phyloP scores from a whole-genome alignment of 2,113 vertebrate genomes.

The Labeo rohita region DNA sequence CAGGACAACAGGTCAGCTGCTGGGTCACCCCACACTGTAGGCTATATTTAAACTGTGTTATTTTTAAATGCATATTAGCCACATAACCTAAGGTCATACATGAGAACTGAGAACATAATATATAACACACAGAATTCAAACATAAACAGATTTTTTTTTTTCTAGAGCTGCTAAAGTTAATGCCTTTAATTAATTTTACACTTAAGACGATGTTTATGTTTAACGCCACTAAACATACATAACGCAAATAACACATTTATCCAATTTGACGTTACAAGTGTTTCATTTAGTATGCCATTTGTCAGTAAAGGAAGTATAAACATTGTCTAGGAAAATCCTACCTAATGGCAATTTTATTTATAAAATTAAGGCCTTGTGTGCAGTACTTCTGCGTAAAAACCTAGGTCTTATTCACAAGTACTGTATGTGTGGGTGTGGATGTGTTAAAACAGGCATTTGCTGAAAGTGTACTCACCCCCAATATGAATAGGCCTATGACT shows the following conservation, averaged over 20 bases:
- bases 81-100: not conserved
- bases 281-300: not conserved
- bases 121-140: not conserved
- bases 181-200: not conserved
- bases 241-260: not conserved
- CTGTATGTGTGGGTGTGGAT: not conserved
- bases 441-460: no score
- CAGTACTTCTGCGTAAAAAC: not conserved
- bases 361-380: not conserved
- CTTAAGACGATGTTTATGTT: not conserved
- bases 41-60: not conserved
- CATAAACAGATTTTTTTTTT: not conserved
- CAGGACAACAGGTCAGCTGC: conserved; percentile 19
- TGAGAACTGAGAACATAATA: not conserved
- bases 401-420: not conserved
- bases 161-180: not conserved
- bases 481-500: no score
- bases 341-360: not conserved
- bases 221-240: not conserved
- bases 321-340: not conserved
- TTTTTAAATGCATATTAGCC: not conserved
- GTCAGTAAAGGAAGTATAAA: not conserved
- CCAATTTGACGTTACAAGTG: not conserved
- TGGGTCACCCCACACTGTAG: not conserved
- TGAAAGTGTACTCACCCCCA: no score